Evolutionary conservation across 2,888 invertebrate genomes (phyloP).

Genomic region (Malthinus seriepunctatus): DNA sequence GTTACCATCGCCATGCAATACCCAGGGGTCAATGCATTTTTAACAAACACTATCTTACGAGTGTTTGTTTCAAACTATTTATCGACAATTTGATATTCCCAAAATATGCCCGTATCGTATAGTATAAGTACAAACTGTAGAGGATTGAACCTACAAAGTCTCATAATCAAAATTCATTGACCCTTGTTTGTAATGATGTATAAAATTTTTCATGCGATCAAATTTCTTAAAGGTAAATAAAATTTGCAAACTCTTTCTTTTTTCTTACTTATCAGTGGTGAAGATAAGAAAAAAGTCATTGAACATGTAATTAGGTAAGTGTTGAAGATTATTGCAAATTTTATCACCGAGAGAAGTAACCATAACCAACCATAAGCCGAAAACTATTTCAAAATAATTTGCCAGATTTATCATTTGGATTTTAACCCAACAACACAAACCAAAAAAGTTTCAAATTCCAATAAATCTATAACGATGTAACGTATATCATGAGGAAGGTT

Average conservation of each 20-base stretch:
- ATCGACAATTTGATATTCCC: conserved; percentile 11
- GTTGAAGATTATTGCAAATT: too few relatives aligned
- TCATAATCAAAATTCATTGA: conserved; percentile 2
- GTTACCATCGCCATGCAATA: conserved; percentile 24
- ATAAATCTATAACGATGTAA: too few relatives aligned
- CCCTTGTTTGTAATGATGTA: neutral
- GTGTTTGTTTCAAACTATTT: conserved; percentile 23
- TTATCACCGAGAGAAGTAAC: too few relatives aligned
- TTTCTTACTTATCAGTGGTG: neutral
- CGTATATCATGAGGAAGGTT: too few relatives aligned
- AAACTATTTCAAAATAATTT: too few relatives aligned
- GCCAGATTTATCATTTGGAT: too few relatives aligned
- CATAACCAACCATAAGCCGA: too few relatives aligned
- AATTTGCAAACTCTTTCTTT: neutral
- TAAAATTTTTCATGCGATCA: too few relatives aligned
- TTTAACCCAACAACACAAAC: too few relatives aligned
- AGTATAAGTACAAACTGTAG: neutral
- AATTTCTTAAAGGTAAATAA: neutral
- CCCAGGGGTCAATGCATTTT: conserved; percentile 29
- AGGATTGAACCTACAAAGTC: neutral
- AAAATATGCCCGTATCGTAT: conserved; percentile 1
- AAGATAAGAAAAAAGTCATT: neutral
- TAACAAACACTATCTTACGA: conserved; percentile 12
- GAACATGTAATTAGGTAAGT: too few relatives aligned
- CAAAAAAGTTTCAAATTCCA: too few relatives aligned